These are phyloP conservation scores for Hydriomena furcata DNA, from an alignment of 2,888 invertebrate species.

Conservation along the genomic window DNA sequence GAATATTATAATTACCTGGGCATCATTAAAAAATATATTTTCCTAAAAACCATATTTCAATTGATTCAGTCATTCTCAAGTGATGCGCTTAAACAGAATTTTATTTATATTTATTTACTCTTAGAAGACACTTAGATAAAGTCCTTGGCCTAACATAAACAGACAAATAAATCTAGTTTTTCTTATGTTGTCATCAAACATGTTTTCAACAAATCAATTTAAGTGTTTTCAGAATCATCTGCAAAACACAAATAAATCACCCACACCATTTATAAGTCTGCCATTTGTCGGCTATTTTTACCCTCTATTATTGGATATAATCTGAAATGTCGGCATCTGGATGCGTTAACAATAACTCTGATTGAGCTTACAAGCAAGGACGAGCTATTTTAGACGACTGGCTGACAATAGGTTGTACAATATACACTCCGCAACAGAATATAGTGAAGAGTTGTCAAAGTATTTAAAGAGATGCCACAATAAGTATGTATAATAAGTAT, in stretches of 20 bases:
- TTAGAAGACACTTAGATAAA: too few relatives aligned
- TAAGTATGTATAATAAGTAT: too few relatives aligned
- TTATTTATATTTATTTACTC: too few relatives aligned
- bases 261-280: slow-evolving; percentile 2
- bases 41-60: too few relatives aligned
- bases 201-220: not conserved
- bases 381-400: slow-evolving; percentile 11
- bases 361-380: slow-evolving; percentile 21
- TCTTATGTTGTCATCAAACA: too few relatives aligned
- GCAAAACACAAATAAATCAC: slow-evolving; percentile 5
- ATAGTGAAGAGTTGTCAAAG: not conserved
- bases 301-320: slow-evolving; percentile 7
- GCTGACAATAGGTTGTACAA: slow-evolving; percentile 4
- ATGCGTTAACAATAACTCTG: slow-evolving; percentile 27
- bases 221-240: not conserved
- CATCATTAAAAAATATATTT: too few relatives aligned
- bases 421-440: not conserved
- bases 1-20: too few relatives aligned
- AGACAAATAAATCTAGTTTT: too few relatives aligned
- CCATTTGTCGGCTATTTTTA: slow-evolving; percentile 16
- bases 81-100: too few relatives aligned
- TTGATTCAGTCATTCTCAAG: too few relatives aligned
- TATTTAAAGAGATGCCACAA: too few relatives aligned
- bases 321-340: slow-evolving; percentile 17
- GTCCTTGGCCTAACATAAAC: too few relatives aligned